Conservation (phyloP, 92 coral and sea anemone genomes). For the Heliopora coerulea region DNA sequence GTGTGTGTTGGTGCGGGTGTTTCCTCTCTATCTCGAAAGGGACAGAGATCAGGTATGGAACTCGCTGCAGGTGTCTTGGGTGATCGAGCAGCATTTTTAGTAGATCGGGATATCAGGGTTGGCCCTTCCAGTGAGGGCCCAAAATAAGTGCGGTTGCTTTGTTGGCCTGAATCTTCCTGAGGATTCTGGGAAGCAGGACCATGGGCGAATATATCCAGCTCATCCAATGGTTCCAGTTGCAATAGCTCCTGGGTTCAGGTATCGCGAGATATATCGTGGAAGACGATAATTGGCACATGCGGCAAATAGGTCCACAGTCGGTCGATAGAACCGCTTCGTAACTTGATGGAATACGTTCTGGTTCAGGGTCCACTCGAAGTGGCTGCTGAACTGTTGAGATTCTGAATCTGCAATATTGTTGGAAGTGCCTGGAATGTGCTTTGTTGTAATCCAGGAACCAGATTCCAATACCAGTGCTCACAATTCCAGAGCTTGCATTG, state of each 20-base stretch:
- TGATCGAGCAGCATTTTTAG: constrained; percentile 42
- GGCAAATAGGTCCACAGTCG: constrained; percentile 63
- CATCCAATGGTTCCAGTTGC: constrained; percentile 54
- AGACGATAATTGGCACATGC: constrained; percentile 41
- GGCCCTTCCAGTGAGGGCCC: constrained; percentile 60
- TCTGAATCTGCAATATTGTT: constrained; percentile 66
- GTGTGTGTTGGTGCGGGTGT: constrained; percentile 57
- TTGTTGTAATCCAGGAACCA: constrained; percentile 52
- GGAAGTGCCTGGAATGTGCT: constrained; percentile 63
- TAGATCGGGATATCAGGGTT: constrained; percentile 57
- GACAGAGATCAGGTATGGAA: constrained; percentile 35
- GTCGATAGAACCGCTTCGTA: constrained; percentile 40
- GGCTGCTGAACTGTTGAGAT: constrained; percentile 42
- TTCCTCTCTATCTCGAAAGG: constrained; percentile 50
- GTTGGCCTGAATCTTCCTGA: constrained; percentile 46
- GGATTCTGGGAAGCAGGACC: constrained; percentile 49
- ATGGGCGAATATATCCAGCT: constrained; percentile 52
- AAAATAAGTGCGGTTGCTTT: constrained; percentile 46
- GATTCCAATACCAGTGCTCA: constrained; percentile 47
- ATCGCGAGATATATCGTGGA: constrained; percentile 52
- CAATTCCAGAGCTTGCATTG: constrained; percentile 44
- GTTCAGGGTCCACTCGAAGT: constrained; percentile 54
- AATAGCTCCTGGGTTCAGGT: constrained; percentile 50
- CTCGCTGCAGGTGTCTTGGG: constrained; percentile 50
- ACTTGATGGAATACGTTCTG: constrained; percentile 24